Base-by-base conservation (phyloP, 2,888 invertebrate species). In the Tachina grossa region DNA sequence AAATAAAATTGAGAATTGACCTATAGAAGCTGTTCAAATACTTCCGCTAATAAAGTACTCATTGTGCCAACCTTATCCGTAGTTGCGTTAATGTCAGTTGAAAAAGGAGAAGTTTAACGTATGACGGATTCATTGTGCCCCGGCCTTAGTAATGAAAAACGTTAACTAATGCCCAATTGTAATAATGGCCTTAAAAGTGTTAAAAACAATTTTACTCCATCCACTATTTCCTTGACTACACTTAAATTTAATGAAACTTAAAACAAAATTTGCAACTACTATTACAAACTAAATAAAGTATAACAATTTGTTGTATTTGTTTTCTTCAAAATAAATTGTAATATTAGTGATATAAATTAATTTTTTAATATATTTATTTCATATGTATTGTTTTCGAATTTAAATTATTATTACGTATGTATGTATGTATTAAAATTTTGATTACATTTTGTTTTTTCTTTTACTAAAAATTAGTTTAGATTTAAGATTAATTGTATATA, bases 261-360 rank as follows among this genome's bases (percentile, higher is more conserved):
- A 57, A 55, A 57, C 22, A 55, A 68, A 49, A 49, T 61, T 78
- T 59, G 9, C 51, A 53, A 71, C 69, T 39, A 59, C 22, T 53
- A 71, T 79, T 69, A 71, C 45, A 55, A 77, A 66, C 43, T 77
- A 76, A 10, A 47, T 31, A 66, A 63, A 66, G 45, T 43, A 63
- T 57, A 71, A 71, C 43, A 75, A 75, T 63, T 75, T 43, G 39
- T 63, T 61, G 6, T 6, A 31, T 14, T n/a, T n/a, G 51, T 66
- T 49, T 1, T 22, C 1, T 41, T 45, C 31, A 31, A 31, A 6
- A 5, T 6, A 6, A 31, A 31, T 6, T 31, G 5, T 31, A 31
- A 31, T 31, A 6, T 31, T 31, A 31, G 4, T 45, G 13, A 13
- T 14, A 45, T 13, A 45, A 13, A 19, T 45, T 6, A 22, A n/a